Evolutionary conservation across 1,140 invertebrate species (phyloP), one percentile per base, ranked within the genome.

Genomic region (Apolygus lucorum): DNA sequence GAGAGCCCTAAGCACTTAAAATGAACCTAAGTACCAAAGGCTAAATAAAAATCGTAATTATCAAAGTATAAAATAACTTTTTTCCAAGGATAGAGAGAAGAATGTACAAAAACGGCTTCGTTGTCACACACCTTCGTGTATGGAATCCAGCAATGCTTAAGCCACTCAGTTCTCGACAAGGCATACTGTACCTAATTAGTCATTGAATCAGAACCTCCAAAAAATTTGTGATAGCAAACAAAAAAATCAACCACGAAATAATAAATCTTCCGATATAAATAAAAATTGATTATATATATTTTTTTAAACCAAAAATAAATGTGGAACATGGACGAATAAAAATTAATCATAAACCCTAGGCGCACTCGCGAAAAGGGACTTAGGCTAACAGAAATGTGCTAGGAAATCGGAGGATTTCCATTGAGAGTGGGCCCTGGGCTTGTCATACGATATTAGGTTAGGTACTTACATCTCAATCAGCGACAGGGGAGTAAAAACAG

Each of bases 21-120:
- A 63, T 22, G 27, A 63, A 27, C 62, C 27, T 27, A 63, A 25
- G 26, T 25, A 63, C 62, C 17, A 14, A 25, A 11, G 62, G 27
- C 22, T 27, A 21, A 25, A 63, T 63, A 63, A 63, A 27, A 25
- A 63, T 27, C 62, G 27, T 17, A 42, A n/a, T n/a, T n/a, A n/a
- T n/a, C n/a, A n/a, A n/a, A n/a, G n/a, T n/a, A n/a, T n/a, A 4
- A 42, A 42, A 42, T 42, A 42, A 4, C 4, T 17, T 42, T 8
- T 42, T 8, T 42, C 34, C 34, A 42, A 42, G 4, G 34, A 59
- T 59, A 11, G 54, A 11, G 64, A 13, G 13, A 42, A 66, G 29
- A 28, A 66, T 28, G 29, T 66, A 29, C 64, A 66, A 66, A 66
- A 66, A 29, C n/a, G 27, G 64, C 27, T 66, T 66, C 64, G 64